Base-by-base conservation (phyloP, 2,797 vertebrate genomes). In the Malacoraja senta region DNA sequence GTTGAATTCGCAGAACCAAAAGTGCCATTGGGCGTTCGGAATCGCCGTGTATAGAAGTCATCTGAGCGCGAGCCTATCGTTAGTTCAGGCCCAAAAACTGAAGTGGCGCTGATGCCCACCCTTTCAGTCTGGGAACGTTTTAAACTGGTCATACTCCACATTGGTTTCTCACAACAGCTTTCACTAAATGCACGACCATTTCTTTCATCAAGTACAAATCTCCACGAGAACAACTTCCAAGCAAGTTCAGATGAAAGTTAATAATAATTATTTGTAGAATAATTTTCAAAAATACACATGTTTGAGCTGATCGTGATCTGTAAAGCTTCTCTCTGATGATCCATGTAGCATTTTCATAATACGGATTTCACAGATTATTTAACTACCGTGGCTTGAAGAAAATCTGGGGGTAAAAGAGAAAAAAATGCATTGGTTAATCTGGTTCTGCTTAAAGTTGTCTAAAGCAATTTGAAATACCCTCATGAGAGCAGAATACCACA, bases 21-120 rank as follows among this genome's bases (percentile, higher is more conserved):
- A 93, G 97, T 97, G 94, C 98, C 98, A 93, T 99, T 99, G 94
- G 97, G 97, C 80, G 98, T 96, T 94, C 98, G 97, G 93, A 99
- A 97, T 94, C 98, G 98, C 63, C 97, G 97, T 95, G 98, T 98
- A 94, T 98, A 98, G 96, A 98, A 99, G 94, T 99, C 98, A 95
- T 99, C 98, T 1, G 97, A 97, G 95, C 98, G 97, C 90, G 97
- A 97, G 96, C 98, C 96, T 0, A 97, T 96, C 83, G 97, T 95
- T 93, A 97, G 98, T 94, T 97, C 97, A 81, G 96, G 93, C 93
- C 96, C 95, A 0, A 96, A 95, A 6, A 95, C 77, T 9, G 96
- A 95, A 26, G 96, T 94, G 63, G 96, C 96, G 0, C 96, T 95
- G 93, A 96, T 96, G 94, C 98, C 97, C 9, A 97, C 96, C 96